These are phyloP conservation scores for Clupea harengus DNA, from an alignment of 2,113 vertebrate species.

Conservation along the genomic window DNA sequence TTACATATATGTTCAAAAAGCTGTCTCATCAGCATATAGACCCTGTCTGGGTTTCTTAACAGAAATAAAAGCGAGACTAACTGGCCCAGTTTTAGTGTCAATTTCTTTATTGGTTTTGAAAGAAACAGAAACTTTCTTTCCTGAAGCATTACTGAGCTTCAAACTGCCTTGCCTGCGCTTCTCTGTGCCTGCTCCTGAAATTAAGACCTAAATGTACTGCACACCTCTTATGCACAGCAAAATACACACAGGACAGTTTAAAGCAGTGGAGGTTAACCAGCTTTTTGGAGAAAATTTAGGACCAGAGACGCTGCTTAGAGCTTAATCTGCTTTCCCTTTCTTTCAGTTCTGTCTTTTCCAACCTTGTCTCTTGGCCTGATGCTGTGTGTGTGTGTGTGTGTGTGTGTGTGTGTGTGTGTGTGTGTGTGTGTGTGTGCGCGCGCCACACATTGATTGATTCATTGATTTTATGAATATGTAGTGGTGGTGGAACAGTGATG, in stretches of 20 bases:
- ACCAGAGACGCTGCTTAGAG: neutral
- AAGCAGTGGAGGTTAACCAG: neutral
- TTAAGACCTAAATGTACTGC: neutral
- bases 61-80: constrained; percentile 48
- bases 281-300: neutral
- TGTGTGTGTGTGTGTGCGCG: constrained; percentile 56
- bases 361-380: constrained; percentile 30
- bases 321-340: constrained; percentile 48
- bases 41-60: constrained; percentile 36
- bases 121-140: constrained; percentile 29
- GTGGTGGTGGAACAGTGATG: neutral
- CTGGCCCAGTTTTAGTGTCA: constrained; percentile 41
- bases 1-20: constrained; percentile 30
- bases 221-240: neutral
- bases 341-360: constrained; percentile 27
- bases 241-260: neutral
- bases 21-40: constrained; percentile 13
- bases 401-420: constrained; percentile 54
- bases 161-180: constrained; percentile 13
- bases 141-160: constrained; percentile 17
- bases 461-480: constrained; percentile 15
- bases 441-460: too few relatives aligned
- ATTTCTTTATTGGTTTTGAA: constrained; percentile 38
- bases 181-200: neutral
- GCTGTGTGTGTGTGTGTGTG: constrained; percentile 19